These are phyloP conservation scores for Mus musculus DNA, from an alignment of 2,113 vertebrate species.

Conservation along the genomic window GRCm39 chr14:45901501-45902000, in stretches of 20 bases:
- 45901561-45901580: constrained; percentile 35
- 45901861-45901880: not conserved
- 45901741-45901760: constrained; percentile 18
- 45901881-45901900: not conserved
- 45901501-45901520: not conserved
- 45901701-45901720: not conserved
- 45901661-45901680: not conserved
- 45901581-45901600: constrained; percentile 47
- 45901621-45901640: not conserved
- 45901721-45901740: not conserved
- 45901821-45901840: not conserved
- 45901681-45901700: not conserved
- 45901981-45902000: not conserved
- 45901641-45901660: not conserved
- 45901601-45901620: not conserved
- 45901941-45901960: not conserved
- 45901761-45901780: not conserved
- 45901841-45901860: not conserved
- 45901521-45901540: not conserved
- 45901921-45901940: not conserved
- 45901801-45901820: not conserved
- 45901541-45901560: not conserved
- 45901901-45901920: not conserved
- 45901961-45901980: not conserved
- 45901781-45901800: not conserved